phyloP scores from a whole-genome alignment of 2,797 vertebrate genomes.

The Selene dorsalis region DNA sequence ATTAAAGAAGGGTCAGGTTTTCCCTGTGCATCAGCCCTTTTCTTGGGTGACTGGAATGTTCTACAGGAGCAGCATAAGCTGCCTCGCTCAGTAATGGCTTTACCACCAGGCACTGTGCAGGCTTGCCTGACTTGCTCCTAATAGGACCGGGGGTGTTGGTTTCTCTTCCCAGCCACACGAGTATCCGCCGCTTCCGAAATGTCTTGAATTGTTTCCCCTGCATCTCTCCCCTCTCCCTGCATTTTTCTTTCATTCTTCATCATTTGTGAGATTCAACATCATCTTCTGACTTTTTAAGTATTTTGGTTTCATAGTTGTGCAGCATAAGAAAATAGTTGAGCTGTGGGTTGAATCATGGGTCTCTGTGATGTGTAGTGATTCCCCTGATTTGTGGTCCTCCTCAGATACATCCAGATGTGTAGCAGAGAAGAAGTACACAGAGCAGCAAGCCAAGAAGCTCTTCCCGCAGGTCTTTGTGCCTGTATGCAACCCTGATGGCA shows the following conservation, averaged over 20 bases:
- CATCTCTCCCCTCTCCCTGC: slow-evolving; percentile 31
- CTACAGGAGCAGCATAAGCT: slow-evolving; percentile 71
- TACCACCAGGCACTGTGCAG: slow-evolving; percentile 78
- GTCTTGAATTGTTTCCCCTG: slow-evolving; percentile 76
- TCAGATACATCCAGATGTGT: slow-evolving; percentile 97
- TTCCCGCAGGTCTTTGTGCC: slow-evolving; percentile 97
- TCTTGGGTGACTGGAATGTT: slow-evolving; percentile 80
- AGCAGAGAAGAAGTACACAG: slow-evolving; percentile 97
- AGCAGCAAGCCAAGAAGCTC: slow-evolving; percentile 97
- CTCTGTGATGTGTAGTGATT: slow-evolving; percentile 69
- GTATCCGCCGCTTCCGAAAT: slow-evolving; percentile 80
- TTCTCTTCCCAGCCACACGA: slow-evolving; percentile 81
- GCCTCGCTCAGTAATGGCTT: slow-evolving; percentile 79
- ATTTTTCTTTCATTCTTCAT: slow-evolving; percentile 62
- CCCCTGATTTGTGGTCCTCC: slow-evolving; percentile 73
- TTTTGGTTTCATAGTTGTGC: slow-evolving; percentile 53
- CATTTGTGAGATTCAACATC: slow-evolving; percentile 59
- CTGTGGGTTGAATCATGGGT: slow-evolving; percentile 52
- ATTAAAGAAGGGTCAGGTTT: slow-evolving; percentile 74
- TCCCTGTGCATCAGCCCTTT: slow-evolving; percentile 83
- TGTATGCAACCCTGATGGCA: slow-evolving; percentile 95
- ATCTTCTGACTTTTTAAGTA: slow-evolving; percentile 56
- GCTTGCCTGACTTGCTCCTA: slow-evolving; percentile 70
- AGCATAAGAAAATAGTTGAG: slow-evolving; percentile 61
- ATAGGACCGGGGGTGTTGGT: slow-evolving; percentile 78